Base-by-base conservation (phyloP, 2,113 vertebrate genomes). In the Brienomyrus brachyistius region DNA sequence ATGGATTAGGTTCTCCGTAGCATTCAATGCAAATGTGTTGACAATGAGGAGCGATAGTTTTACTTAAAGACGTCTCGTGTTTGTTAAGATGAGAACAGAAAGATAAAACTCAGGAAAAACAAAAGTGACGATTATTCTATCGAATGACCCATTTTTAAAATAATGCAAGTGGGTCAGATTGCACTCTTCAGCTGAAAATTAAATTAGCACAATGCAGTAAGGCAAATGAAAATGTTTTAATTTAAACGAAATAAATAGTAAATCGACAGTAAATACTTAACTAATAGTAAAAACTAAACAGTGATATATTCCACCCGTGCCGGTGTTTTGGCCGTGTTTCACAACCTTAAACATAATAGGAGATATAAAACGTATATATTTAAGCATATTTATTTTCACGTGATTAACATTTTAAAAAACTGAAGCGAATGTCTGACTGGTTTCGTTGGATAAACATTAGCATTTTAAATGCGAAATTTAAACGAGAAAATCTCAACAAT, bases 1-100 rank as follows among this genome's bases (percentile, higher is more conserved):
- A 62, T 17, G 47, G 88, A 82, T 82, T 54, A 66, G 45, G 13
- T 56, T 59, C 17, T 89, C 35, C 62, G 15, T 15, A 15, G 77
- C 89, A 84, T 85, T 84, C 51, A 59, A 47, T 89, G 77, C 74
- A 56, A 89, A 89, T 89, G 82, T 82, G 70, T 19, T 52, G 15
- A 80, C 66, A 82, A 43, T 40, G 50, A 89, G 47, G 7, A 31
- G 50, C 21, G n/a, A 52, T 88, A 88, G 47, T 31, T 27, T 89
- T 51, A 52, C 51, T 52, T 83, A 54, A 51, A 45, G 51, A 89
- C 21, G 15, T 59, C 35, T 59, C 43, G 48, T 50, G 77, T 23
- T 31, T 54, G 8, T 15, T 56, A 84, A 83, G 13, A 52, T 74
- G 74, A 62, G 15, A 62, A 52, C 43, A 54, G 40, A 88, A 54